Evolutionary conservation across 1,140 invertebrate species (phyloP).

Genomic region (Drosophila rufa): DNA sequence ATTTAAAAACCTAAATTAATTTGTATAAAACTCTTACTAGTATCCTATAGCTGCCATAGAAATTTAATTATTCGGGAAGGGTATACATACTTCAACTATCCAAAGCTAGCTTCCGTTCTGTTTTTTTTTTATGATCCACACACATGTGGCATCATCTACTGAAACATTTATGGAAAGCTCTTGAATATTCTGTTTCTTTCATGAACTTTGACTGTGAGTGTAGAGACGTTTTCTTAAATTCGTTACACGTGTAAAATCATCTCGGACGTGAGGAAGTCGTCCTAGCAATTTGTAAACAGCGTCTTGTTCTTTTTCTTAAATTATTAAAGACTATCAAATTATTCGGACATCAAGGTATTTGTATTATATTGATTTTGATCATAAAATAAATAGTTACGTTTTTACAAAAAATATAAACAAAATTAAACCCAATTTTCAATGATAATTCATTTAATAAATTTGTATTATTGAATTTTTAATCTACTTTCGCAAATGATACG

Average conservation of each 20-base stretch:
- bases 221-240: constrained; percentile 8
- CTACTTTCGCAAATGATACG: background rate
- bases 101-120: too few species aligned
- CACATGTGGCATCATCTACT: constrained; percentile 15
- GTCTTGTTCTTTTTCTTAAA: background rate
- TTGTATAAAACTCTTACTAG: too few species aligned
- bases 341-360: too few species aligned
- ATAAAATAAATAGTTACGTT: too few species aligned
- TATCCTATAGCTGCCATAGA: too few species aligned
- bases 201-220: background rate
- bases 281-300: background rate
- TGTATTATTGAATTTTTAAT: background rate
- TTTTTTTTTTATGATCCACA: constrained; percentile 33
- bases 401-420: too few species aligned
- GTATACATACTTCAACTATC: too few species aligned
- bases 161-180: constrained; percentile 21
- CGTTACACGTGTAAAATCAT: background rate
- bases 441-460: background rate
- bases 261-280: background rate
- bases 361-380: too few species aligned
- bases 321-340: too few species aligned
- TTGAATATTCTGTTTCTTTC: constrained; percentile 1
- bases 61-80: too few species aligned
- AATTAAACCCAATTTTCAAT: background rate
- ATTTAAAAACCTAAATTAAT: too few species aligned